phyloP scores from a whole-genome alignment of 92 coral and sea anemone genomes.

The Actinostola sp. region DNA sequence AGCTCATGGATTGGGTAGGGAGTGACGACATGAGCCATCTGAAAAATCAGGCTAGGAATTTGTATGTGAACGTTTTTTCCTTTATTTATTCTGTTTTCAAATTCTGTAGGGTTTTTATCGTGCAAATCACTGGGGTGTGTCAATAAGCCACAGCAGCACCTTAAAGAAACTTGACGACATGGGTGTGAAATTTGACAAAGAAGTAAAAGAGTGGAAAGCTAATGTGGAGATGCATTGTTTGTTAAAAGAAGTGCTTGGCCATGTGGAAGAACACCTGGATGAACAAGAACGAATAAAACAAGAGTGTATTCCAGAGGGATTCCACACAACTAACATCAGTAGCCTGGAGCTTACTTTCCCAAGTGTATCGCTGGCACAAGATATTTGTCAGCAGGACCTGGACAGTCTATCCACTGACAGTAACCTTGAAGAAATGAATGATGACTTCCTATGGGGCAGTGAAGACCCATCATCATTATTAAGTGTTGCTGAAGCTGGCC shows the following conservation, averaged over 20 bases:
- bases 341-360: conserved; percentile 16
- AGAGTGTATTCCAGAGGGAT: conserved; percentile 37
- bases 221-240: conserved; percentile 45
- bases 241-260: conserved; percentile 26
- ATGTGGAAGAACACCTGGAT: neutral
- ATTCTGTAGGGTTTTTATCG: conserved; percentile 10
- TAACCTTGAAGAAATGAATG: no score
- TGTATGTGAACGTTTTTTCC: no score
- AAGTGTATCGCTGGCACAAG: neutral
- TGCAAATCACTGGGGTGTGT: conserved; percentile 27
- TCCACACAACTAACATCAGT: conserved; percentile 19
- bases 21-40: no score
- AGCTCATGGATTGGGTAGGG: no score
- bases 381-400: neutral
- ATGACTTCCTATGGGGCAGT: no score
- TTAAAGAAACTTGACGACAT: conserved; percentile 59
- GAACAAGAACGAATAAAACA: neutral
- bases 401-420: no score
- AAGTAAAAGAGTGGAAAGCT: conserved; percentile 48
- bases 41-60: no score
- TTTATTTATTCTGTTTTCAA: neutral
- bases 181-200: conserved; percentile 49
- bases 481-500: no score
- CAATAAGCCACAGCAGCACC: conserved; percentile 49
- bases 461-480: no score